Conservation (phyloP, 2,888 invertebrate genomes). For the Schizotus pectinicornis region DNA sequence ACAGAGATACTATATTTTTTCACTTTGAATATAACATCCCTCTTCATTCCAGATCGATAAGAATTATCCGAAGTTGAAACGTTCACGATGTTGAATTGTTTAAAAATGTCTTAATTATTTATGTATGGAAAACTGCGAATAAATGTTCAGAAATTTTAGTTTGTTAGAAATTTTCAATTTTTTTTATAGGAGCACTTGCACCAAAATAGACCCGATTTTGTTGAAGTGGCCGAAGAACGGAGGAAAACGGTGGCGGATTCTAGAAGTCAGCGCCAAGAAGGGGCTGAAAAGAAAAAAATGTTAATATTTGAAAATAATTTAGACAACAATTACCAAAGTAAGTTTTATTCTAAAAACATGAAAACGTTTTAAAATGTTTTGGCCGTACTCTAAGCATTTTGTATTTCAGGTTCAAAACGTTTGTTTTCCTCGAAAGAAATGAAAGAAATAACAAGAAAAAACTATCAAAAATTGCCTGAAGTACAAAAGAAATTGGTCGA, state of each 20-base stretch:
- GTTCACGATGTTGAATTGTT: too few species aligned
- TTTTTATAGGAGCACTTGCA: conserved; percentile 73
- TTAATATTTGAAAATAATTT: conserved; percentile 38
- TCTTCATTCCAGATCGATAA: not conserved
- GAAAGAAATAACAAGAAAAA: conserved; percentile 65
- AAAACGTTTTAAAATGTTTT: not conserved
- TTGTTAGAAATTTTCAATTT: conserved; percentile 31
- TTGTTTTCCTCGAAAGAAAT: conserved; percentile 60
- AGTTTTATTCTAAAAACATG: not conserved
- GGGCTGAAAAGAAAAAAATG: conserved; percentile 56
- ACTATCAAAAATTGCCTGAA: conserved; percentile 76
- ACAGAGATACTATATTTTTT: too few species aligned
- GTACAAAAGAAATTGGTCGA: conserved; percentile 69
- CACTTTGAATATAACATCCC: too few species aligned
- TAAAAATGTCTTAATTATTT: not conserved
- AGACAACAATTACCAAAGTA: conserved; percentile 8
- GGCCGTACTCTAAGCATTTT: too few species aligned
- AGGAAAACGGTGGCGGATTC: conserved; percentile 45
- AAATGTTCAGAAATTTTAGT: not conserved
- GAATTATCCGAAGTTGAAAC: too few species aligned
- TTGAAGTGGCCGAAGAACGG: conserved; percentile 64
- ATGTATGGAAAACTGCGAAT: not conserved
- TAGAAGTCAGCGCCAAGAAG: conserved; percentile 49
- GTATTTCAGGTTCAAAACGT: conserved; percentile 36
- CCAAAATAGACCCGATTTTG: conserved; percentile 74